Percentiles rank a stretch among this genome's conserved stretches.
phyloP scores from a whole-genome alignment of 1,140 invertebrate genomes.

The Philopotamus ludificatus region DNA sequence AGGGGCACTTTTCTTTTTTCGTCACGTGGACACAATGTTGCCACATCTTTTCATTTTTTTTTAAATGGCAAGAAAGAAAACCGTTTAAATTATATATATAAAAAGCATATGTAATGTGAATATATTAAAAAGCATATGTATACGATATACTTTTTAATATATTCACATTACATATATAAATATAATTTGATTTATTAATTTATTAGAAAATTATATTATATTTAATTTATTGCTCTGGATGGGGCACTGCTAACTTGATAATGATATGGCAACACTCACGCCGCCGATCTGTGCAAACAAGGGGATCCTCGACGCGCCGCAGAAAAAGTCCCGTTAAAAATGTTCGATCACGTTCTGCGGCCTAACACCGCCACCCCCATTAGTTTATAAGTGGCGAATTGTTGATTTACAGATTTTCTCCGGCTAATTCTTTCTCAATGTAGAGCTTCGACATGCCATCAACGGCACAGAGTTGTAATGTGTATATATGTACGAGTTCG shows the following conservation, averaged over 20 bases:
- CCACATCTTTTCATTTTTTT: neutral
- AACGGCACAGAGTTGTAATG: neutral
- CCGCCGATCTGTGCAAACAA: conserved; percentile 36
- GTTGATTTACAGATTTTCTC: conserved; percentile 42
- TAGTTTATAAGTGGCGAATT: conserved; percentile 43
- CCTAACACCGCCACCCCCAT: conserved; percentile 41
- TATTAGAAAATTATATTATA: neutral
- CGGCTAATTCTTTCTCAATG: conserved; percentile 39
- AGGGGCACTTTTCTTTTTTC: conserved; percentile 5
- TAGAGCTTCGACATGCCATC: conserved; percentile 19
- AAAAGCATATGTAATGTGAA: neutral
- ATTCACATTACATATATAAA: neutral
- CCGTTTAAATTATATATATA: no score
- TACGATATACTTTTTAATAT: neutral
- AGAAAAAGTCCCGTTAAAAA: conserved; percentile 43
- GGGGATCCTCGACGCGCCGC: conserved; percentile 36
- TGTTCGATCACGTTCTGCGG: conserved; percentile 43
- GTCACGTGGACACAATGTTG: conserved; percentile 2
- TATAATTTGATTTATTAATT: neutral
- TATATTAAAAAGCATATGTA: no score
- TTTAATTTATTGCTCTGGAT: no score
- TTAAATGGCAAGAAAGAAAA: no score
- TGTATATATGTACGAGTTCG: no score
- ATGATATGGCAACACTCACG: conserved; percentile 29
- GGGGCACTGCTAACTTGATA: no score